These are phyloP conservation scores for Lethenteron camtschaticum DNA, from an alignment of 2,113 vertebrate species.

Conservation along the genomic window DNA sequence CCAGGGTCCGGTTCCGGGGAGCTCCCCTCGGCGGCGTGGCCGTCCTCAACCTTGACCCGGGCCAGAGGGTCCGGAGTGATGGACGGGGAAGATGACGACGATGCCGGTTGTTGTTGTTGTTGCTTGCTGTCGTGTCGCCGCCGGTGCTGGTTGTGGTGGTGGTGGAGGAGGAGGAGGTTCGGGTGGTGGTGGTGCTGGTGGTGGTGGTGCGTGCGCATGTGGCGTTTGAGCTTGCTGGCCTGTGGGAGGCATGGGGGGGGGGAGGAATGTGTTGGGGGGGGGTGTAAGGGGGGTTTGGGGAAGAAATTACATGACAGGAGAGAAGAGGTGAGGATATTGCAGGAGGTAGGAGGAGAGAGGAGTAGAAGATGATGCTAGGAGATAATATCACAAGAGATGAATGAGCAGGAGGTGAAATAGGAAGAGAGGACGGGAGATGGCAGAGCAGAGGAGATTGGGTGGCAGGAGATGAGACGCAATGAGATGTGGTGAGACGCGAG, in stretches of 20 bases:
- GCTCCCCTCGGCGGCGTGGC: not conserved
- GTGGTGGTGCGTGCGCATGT: conserved; percentile 2
- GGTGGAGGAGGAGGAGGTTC: not conserved
- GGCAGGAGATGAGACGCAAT: too few relatives aligned
- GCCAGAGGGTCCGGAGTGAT: too few relatives aligned
- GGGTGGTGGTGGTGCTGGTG: not conserved
- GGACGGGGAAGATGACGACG: too few relatives aligned
- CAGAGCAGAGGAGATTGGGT: too few relatives aligned
- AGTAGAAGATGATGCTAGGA: not conserved
- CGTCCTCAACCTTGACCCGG: too few relatives aligned
- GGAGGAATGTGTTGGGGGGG: not conserved
- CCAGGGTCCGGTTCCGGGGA: not conserved
- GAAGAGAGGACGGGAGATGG: too few relatives aligned
- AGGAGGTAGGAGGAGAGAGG: not conserved
- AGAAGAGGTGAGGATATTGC: not conserved
- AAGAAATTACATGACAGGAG: not conserved
- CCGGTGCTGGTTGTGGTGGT: not conserved
- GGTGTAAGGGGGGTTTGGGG: not conserved
- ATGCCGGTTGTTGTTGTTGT: too few relatives aligned
- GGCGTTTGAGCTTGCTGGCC: conserved; percentile 1
- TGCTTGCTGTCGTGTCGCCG: too few relatives aligned
- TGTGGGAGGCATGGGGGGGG: not conserved
- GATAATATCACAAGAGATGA: too few relatives aligned
- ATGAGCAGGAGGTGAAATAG: too few relatives aligned
- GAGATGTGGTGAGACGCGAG: too few relatives aligned